phyloP scores from a whole-genome alignment of 2,113 vertebrate species.

The Rousettus leschenaultii region DNA sequence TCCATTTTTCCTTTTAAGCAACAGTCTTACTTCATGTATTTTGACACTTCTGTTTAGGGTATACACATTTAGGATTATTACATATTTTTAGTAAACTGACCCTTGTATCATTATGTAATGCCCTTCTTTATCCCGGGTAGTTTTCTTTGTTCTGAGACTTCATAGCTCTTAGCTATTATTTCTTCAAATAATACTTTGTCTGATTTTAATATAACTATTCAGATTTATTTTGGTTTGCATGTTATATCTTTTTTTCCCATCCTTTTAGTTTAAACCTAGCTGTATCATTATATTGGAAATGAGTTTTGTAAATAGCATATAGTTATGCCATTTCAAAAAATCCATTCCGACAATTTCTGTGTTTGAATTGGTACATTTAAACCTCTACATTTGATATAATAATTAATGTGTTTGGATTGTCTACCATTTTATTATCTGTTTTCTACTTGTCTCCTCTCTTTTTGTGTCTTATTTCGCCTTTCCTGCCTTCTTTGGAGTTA shows the following conservation, averaged over 20 bases:
- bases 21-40: not conserved
- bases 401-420: not conserved
- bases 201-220: not conserved
- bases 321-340: not conserved
- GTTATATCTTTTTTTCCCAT: not conserved
- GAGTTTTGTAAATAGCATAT: not conserved
- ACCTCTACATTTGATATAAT: not conserved
- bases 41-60: not conserved
- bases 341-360: not conserved
- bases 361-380: not conserved
- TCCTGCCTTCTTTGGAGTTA: not conserved
- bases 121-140: too few species aligned
- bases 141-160: not conserved
- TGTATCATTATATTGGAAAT: not conserved
- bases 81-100: not conserved
- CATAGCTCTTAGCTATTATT: not conserved
- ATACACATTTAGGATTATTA: not conserved
- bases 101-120: not conserved
- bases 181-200: not conserved
- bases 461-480: not conserved
- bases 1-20: not conserved
- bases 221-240: not conserved
- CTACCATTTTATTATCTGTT: not conserved
- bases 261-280: not conserved
- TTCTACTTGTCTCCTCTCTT: not conserved